phyloP scores from a whole-genome alignment of 1,140 invertebrate genomes.

The Episyrphus balteatus region DNA sequence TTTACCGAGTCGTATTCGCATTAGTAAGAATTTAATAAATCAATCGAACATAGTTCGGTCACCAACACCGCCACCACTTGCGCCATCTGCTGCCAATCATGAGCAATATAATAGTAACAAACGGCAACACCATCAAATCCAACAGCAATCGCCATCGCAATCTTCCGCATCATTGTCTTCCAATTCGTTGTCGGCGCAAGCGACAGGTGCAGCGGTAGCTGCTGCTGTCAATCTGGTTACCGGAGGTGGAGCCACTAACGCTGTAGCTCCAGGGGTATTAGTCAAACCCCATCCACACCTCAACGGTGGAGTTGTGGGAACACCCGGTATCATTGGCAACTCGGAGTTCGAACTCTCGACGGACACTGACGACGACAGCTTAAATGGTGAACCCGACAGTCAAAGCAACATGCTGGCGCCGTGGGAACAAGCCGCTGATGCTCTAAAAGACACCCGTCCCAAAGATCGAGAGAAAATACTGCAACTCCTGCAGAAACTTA shows the following conservation, averaged over 20 bases:
- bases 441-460: slow-evolving; percentile 22
- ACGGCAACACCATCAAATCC: slow-evolving; percentile 2
- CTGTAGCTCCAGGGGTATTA: slow-evolving; percentile 4
- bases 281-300: slow-evolving; percentile 5
- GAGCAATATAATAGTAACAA: slow-evolving; percentile 1
- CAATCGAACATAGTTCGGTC: slow-evolving; percentile 8
- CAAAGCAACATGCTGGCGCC: slow-evolving; percentile 25
- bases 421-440: slow-evolving; percentile 31
- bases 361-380: slow-evolving; percentile 45
- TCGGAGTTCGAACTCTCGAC: slow-evolving; percentile 52
- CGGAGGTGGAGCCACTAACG: slow-evolving; percentile 3
- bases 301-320: slow-evolving; percentile 5
- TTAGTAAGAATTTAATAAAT: slow-evolving; percentile 33
- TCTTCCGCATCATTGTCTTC: slow-evolving; percentile 14
- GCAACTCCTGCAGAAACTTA: slow-evolving; percentile 21
- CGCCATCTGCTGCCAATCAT: slow-evolving; percentile 7
- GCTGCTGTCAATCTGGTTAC: background rate
- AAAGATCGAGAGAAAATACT: slow-evolving; percentile 24
- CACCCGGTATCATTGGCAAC: slow-evolving; percentile 1
- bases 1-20: slow-evolving; percentile 29
- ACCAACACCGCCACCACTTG: slow-evolving; percentile 12
- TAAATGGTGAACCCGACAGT: slow-evolving; percentile 37
- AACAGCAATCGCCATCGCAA: slow-evolving; percentile 23
- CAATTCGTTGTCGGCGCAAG: background rate
- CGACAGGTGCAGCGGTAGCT: background rate